phyloP scores from a whole-genome alignment of 2,888 invertebrate species.

The Melinaea menophilus region DNA sequence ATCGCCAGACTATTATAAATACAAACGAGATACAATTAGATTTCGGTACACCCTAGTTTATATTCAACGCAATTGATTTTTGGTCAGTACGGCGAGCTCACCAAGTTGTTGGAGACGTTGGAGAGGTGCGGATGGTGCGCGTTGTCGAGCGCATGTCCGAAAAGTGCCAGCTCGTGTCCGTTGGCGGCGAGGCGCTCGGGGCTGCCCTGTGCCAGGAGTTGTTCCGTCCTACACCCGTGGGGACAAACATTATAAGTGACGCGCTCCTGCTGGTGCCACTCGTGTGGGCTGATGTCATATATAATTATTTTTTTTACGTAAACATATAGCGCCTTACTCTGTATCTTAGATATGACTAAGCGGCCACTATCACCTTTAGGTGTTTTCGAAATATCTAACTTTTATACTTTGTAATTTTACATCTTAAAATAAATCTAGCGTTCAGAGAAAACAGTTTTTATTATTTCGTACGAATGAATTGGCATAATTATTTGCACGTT shows the following conservation, averaged over 20 bases:
- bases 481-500: constrained; percentile 27
- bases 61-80: too few species aligned
- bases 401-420: too few species aligned
- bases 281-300: background rate
- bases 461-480: constrained; percentile 26
- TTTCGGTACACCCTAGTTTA: too few species aligned
- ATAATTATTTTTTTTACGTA: too few species aligned
- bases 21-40: background rate
- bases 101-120: constrained; percentile 74
- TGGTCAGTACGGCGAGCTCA: constrained; percentile 33
- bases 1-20: constrained; percentile 54
- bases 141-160: constrained; percentile 87
- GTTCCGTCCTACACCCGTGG: constrained; percentile 70
- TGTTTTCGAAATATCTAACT: too few species aligned
- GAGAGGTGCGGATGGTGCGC: constrained; percentile 80
- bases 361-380: too few species aligned
- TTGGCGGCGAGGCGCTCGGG: constrained; percentile 80
- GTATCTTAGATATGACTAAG: too few species aligned
- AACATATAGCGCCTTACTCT: too few species aligned
- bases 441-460: constrained; percentile 14
- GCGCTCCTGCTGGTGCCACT: background rate
- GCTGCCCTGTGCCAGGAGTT: constrained; percentile 70
- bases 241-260: constrained; percentile 48
- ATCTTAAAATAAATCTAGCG: too few species aligned
- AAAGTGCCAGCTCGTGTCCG: constrained; percentile 83